Base-by-base conservation (phyloP, 2,888 invertebrate species). In the Conchocele bisecta region DNA sequence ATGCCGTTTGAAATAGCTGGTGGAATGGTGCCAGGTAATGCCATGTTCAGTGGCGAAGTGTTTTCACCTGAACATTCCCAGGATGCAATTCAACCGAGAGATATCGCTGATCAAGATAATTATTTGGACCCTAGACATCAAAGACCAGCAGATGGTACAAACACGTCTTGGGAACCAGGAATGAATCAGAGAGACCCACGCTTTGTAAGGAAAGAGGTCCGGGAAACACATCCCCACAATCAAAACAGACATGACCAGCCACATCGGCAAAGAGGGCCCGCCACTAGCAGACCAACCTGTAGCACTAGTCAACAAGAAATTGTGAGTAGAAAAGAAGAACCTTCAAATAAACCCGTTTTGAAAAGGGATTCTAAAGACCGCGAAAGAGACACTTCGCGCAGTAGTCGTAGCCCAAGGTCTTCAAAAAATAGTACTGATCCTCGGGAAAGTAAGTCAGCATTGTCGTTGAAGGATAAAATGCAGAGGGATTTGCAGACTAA, bases 11-110 rank as follows among this genome's bases (percentile, higher is more conserved):
- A 24, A 22, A 3, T 33, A 11, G 57, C 4, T n/a, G 3, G 9
- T 9, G 46, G 48, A n/a, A 50, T 48, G 50, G 20, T 26, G 6
- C 29, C 35, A 22, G 51, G 51, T 7, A 35, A 48, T 20, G n/a
- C n/a, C n/a, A 24, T 48, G 7, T 76, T 76, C 31, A 72, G 29
- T 11, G 72, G 76, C 3, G 68, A 68, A 50, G 72, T 76, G 9
- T 76, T 65, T 41, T 37, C 39, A 29, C 64, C 56, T 13, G 75
- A 75, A n/a, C 46, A 44, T 13, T 24, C 44, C n/a, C n/a, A n/a
- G n/a, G n/a, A n/a, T n/a, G n/a, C n/a, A n/a, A n/a, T n/a, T n/a
- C n/a, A n/a, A 7, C 39, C 28, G n/a, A 13, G 39, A 17, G 44
- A 65, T 44, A 48, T 41, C n/a, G 57, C 50, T 50, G 65, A 65